phyloP scores from a whole-genome alignment of 2,113 vertebrate genomes.

The Bucco capensis region DNA sequence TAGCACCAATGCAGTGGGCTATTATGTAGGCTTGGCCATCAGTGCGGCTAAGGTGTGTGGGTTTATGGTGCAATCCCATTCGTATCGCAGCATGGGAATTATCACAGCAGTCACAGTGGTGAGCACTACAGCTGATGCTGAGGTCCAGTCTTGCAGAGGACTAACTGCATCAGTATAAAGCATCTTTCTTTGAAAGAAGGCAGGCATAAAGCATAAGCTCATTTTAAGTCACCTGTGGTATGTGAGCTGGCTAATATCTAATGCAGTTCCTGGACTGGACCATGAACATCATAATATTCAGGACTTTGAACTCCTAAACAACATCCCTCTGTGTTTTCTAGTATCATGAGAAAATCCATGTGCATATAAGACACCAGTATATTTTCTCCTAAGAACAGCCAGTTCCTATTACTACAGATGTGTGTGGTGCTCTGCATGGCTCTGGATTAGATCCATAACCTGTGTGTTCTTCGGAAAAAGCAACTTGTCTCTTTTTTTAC shows the following conservation, averaged over 20 bases:
- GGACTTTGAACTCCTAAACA: neutral
- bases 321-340: neutral
- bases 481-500: conserved; percentile 32
- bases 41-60: conserved; percentile 26
- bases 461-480: neutral
- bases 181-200: neutral
- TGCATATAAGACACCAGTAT: neutral
- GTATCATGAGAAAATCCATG: neutral
- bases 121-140: neutral
- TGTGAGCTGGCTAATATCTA: neutral
- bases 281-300: rapidly evolving
- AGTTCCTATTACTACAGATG: neutral
- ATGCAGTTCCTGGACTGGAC: neutral
- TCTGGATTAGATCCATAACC: neutral
- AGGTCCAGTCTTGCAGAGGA: neutral
- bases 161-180: neutral
- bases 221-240: neutral
- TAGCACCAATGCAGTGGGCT: conserved; percentile 24
- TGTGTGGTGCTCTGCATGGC: rapidly evolving
- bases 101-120: conserved; percentile 23
- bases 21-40: conserved; percentile 36
- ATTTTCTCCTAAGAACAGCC: neutral
- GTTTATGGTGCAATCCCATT: conserved; percentile 47
- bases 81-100: conserved; percentile 2
- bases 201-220: neutral